Percentiles rank a stretch among this genome's conserved stretches.
These are phyloP conservation scores for Hyppa rectilinea DNA, from an alignment of 2,888 invertebrate species.

Conservation along the genomic window DNA sequence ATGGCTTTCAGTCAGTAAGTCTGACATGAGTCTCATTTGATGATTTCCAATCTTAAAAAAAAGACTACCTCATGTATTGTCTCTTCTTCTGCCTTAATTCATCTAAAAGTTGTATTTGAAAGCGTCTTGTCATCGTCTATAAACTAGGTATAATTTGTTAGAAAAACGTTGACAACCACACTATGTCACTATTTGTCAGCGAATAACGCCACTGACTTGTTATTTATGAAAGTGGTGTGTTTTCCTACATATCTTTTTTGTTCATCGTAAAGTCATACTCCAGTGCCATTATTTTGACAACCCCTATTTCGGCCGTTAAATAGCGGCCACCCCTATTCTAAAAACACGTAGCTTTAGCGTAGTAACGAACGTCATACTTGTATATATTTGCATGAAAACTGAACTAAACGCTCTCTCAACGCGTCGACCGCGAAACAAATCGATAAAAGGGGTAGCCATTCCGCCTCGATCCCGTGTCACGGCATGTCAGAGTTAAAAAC, in stretches of 20 bases:
- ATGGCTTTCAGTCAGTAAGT: no score
- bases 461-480: conserved; percentile 29
- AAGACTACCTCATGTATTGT: no score
- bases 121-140: no score
- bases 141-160: neutral
- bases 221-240: no score
- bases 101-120: no score
- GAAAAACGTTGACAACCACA: neutral
- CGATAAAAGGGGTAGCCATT: conserved; percentile 24
- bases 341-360: neutral
- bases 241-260: neutral
- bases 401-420: conserved; percentile 9
- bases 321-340: no score
- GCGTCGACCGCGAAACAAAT: conserved; percentile 13
- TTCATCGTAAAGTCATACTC: neutral
- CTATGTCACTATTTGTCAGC: neutral
- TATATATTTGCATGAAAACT: conserved; percentile 31
- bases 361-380: neutral
- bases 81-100: no score
- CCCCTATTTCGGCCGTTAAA: neutral
- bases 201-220: neutral
- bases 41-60: no score
- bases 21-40: no score
- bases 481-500: conserved; percentile 41
- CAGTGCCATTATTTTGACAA: neutral